Evolutionary conservation across 2,113 vertebrate genomes (phyloP).

Genomic region (Ginglymostoma cirratum): DNA sequence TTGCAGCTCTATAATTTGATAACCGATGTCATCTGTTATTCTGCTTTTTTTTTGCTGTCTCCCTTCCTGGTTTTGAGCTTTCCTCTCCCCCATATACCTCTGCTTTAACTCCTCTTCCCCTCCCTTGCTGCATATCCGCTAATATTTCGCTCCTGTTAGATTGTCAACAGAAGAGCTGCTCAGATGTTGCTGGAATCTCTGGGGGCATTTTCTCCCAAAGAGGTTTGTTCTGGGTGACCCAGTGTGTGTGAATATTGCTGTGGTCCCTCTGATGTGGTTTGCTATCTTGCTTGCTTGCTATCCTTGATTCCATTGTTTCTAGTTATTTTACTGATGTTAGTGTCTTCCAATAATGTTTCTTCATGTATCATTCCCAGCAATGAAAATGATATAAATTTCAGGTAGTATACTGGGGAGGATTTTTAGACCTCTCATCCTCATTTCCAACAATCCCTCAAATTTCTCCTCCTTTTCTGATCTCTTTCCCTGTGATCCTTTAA

Average conservation of each 20-base stretch:
- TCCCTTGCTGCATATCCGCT: not conserved
- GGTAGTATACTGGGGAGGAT: not conserved
- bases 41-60: not conserved
- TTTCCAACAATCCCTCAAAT: not conserved
- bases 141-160: conserved; percentile 48
- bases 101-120: not conserved
- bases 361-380: not conserved
- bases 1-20: not conserved
- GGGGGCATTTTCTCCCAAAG: conserved; percentile 74
- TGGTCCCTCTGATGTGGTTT: not conserved
- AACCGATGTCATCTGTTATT: conserved; percentile 1
- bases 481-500: not conserved
- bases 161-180: conserved; percentile 59
- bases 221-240: conserved; percentile 61
- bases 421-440: not conserved
- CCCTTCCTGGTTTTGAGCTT: not conserved
- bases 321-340: not conserved
- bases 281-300: not conserved
- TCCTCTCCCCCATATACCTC: too few relatives aligned
- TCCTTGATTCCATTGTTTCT: not conserved
- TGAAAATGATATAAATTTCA: not conserved
- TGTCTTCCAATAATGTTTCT: not conserved
- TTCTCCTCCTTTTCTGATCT: not conserved
- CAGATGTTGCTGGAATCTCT: conserved; percentile 71
- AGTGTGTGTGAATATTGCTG: not conserved